Percentiles rank a stretch among this genome's conserved stretches.
Conservation (phyloP, 2,797 vertebrate genomes). For the Knipowitschia caucasica region DNA sequence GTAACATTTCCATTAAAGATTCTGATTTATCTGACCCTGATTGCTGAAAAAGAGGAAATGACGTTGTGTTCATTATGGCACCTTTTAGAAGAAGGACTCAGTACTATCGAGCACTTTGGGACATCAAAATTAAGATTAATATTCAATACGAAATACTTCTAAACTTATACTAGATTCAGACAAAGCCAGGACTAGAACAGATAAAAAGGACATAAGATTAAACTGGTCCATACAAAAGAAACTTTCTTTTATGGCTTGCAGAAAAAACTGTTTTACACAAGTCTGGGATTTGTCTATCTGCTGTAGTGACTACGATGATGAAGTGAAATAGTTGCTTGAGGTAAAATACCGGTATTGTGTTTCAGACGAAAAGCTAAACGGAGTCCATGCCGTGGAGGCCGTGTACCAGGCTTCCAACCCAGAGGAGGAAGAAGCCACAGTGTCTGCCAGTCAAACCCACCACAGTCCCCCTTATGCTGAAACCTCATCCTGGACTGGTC, state of each 20-base stretch:
- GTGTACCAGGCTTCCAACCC: constrained; percentile 38
- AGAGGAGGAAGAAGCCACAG: constrained; percentile 20
- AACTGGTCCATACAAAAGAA: background rate
- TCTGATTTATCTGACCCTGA: background rate
- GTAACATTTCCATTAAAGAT: constrained; percentile 4
- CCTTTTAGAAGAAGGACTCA: background rate
- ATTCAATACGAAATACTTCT: background rate
- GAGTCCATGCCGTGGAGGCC: constrained; percentile 54
- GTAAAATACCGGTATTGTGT: constrained; percentile 39
- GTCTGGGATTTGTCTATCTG: constrained; percentile 1
- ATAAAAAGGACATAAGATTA: too few species aligned
- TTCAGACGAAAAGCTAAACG: constrained; percentile 57
- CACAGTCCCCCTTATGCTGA: constrained; percentile 30
- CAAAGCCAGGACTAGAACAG: too few species aligned
- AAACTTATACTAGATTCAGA: too few species aligned
- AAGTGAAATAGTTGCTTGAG: constrained; percentile 13
- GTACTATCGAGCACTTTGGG: background rate
- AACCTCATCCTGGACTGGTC: constrained; percentile 64
- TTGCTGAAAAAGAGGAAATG: background rate
- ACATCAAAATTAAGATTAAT: too few species aligned
- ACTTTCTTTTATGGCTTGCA: background rate
- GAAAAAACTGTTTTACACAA: background rate
- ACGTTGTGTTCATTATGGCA: background rate
- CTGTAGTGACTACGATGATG: constrained; percentile 14
- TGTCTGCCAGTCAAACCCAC: constrained; percentile 40